Conservation (phyloP, 2,113 vertebrate genomes). For the Caretta caretta region DNA sequence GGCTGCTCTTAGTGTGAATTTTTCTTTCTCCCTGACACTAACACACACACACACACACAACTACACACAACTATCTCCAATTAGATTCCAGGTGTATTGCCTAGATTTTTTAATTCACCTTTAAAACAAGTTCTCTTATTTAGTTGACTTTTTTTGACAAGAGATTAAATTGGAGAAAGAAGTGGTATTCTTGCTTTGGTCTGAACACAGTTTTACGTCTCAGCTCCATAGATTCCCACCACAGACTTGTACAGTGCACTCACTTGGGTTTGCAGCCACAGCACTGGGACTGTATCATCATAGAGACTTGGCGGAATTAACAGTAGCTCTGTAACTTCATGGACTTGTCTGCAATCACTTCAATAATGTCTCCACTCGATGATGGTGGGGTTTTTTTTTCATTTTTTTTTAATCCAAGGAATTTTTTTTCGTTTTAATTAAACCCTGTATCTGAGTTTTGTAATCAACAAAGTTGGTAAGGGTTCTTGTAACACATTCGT, state of each 20-base stretch:
- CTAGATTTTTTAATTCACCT: not conserved
- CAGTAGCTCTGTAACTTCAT: conserved; percentile 1
- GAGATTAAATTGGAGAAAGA: not conserved
- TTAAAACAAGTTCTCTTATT: not conserved
- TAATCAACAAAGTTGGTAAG: not conserved
- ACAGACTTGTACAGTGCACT: not conserved
- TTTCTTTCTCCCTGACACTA: not conserved
- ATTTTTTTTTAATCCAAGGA: not conserved
- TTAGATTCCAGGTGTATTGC: not conserved
- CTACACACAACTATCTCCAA: too few relatives aligned
- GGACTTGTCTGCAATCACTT: conserved; percentile 19
- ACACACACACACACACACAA: too few relatives aligned
- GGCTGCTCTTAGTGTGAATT: not conserved
- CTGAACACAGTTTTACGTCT: not conserved
- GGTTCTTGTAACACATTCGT: not conserved
- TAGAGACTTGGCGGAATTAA: not conserved
- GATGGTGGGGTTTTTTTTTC: not conserved
- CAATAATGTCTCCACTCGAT: not conserved
- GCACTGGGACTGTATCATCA: not conserved
- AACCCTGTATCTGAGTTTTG: not conserved
- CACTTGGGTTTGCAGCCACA: not conserved
- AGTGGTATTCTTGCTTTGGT: not conserved
- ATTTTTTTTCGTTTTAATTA: not conserved
- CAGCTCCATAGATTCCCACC: not conserved
- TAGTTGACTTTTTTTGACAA: not conserved